A percentile compares a stretch with the other conserved stretches of the same genome.
Evolutionary conservation across 2,888 invertebrate genomes (phyloP).

Genomic region (Sisyra nigra): DNA sequence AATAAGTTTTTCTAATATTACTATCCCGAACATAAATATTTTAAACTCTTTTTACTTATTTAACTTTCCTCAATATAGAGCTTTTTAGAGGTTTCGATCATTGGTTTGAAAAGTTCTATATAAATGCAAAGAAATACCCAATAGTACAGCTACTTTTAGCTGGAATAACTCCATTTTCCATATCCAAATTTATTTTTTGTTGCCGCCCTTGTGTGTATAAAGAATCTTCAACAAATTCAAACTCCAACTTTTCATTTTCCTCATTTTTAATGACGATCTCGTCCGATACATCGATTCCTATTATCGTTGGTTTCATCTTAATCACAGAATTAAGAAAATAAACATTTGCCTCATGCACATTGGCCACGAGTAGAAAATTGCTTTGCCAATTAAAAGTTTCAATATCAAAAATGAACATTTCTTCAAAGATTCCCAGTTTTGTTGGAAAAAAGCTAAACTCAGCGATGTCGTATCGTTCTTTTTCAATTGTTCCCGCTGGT

Average conservation of each 20-base stretch:
- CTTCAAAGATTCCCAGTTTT: constrained; percentile 44
- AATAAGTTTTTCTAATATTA: too few species aligned
- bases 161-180: constrained; percentile 31
- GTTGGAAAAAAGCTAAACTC: constrained; percentile 47
- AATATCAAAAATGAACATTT: constrained; percentile 47
- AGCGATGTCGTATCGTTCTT: constrained; percentile 40
- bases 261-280: constrained; percentile 33
- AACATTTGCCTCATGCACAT: constrained; percentile 44
- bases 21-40: too few species aligned
- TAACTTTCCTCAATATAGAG: too few species aligned
- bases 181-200: constrained; percentile 33
- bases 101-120: too few species aligned
- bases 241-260: constrained; percentile 33
- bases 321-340: constrained; percentile 40
- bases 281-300: constrained; percentile 34
- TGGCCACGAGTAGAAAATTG: constrained; percentile 43
- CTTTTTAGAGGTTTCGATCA: too few species aligned
- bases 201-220: constrained; percentile 35
- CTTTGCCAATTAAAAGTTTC: constrained; percentile 35
- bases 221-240: constrained; percentile 35
- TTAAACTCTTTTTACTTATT: too few species aligned
- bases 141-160: constrained; percentile 32
- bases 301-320: constrained; percentile 40
- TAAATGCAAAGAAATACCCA: too few species aligned
- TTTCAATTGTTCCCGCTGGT: constrained; percentile 38